Conservation (phyloP, 2,797 vertebrate genomes). For the Urocyon cinereoargenteus region DNA sequence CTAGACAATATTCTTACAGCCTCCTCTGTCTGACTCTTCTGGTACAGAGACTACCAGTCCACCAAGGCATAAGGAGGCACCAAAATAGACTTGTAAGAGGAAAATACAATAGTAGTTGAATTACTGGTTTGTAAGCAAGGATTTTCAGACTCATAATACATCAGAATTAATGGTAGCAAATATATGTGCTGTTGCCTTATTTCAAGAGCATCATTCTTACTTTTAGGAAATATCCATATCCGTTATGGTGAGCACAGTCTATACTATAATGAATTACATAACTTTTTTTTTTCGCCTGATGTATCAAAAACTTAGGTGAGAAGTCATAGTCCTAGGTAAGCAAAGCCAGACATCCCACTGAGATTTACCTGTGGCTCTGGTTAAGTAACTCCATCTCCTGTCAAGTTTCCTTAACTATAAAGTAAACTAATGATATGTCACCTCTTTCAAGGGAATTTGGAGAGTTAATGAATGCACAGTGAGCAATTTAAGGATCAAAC, state of each 20-base stretch:
- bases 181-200: not conserved
- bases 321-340: not conserved
- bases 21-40: not conserved
- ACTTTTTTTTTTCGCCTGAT: not conserved
- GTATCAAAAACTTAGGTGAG: not conserved
- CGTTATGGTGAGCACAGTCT: not conserved
- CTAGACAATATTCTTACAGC: not conserved
- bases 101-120: constrained; percentile 19
- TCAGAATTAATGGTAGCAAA: not conserved
- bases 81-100: not conserved
- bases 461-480: constrained; percentile 67
- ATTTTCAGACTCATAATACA: not conserved
- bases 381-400: not conserved
- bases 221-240: not conserved
- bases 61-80: not conserved
- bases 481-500: constrained; percentile 76
- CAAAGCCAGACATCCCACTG: not conserved
- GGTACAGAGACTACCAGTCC: not conserved
- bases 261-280: not conserved
- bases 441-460: constrained; percentile 70
- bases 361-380: not conserved
- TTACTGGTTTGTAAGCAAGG: not conserved
- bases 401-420: constrained; percentile 44
- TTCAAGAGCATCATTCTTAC: not conserved
- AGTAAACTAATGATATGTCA: constrained; percentile 42